Conservation (phyloP, 2,797 vertebrate genomes). For the Hozukius guyotensis region DNA sequence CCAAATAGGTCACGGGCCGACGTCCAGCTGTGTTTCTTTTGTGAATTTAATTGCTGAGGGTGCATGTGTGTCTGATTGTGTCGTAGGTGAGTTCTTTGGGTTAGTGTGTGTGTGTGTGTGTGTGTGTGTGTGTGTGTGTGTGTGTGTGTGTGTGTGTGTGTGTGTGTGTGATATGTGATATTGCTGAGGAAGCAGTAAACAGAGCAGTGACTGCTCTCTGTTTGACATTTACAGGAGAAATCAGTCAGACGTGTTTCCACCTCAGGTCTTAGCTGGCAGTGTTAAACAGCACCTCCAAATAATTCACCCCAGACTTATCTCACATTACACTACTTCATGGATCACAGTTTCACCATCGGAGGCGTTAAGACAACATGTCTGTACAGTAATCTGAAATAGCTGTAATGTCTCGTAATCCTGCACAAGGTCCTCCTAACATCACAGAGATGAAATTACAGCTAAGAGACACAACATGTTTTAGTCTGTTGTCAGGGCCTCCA, state of each 20-base stretch:
- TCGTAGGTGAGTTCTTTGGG: background rate
- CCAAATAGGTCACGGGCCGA: constrained; percentile 55
- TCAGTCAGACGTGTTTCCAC: constrained; percentile 38
- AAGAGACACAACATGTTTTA: background rate
- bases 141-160: constrained; percentile 16
- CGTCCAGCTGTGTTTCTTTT: constrained; percentile 64
- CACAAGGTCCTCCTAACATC: background rate
- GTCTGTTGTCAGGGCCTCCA: background rate
- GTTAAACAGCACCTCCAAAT: constrained; percentile 27
- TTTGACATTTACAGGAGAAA: constrained; percentile 51
- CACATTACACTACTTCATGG: constrained; percentile 32
- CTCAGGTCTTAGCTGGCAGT: constrained; percentile 1
- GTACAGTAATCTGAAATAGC: background rate
- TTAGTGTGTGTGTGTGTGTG: constrained; percentile 11
- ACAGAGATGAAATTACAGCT: background rate
- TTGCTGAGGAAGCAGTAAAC: constrained; percentile 59
- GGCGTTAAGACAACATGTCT: constrained; percentile 20
- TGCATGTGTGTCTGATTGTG: constrained; percentile 3
- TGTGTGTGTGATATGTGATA: constrained; percentile 41
- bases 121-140: constrained; percentile 20
- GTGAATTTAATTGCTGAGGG: constrained; percentile 35
- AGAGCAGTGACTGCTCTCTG: constrained; percentile 8
- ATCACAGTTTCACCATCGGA: constrained; percentile 2
- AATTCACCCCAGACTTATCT: constrained; percentile 23
- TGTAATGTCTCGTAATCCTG: constrained; percentile 5